These are phyloP conservation scores for Microchrysa polita DNA, from an alignment of 2,888 invertebrate species.

Conservation along the genomic window DNA sequence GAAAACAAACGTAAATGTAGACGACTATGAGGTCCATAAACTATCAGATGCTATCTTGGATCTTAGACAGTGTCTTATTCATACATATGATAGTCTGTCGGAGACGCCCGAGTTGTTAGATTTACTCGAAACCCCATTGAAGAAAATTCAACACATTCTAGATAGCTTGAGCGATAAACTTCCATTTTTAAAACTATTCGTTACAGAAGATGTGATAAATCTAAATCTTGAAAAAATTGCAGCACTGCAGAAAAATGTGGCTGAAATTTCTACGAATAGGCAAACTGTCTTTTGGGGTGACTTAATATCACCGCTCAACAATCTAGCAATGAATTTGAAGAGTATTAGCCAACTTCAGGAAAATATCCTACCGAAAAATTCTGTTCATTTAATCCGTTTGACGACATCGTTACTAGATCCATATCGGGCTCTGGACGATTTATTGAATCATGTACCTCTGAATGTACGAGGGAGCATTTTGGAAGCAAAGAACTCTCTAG, in stretches of 20 bases:
- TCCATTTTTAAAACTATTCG: slow-evolving; percentile 53
- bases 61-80: slow-evolving; percentile 58
- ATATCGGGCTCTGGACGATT: slow-evolving; percentile 43
- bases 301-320: not conserved
- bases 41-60: slow-evolving; percentile 56
- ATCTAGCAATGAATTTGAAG: not conserved
- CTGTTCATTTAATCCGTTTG: slow-evolving; percentile 24
- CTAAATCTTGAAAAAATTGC: not conserved
- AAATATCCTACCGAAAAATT: not conserved
- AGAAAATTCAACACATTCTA: slow-evolving; percentile 31
- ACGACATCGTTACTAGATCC: slow-evolving; percentile 45
- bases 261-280: not conserved
- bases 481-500: slow-evolving; percentile 41
- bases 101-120: slow-evolving; percentile 47
- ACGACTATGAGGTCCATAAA: slow-evolving; percentile 2
- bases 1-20: not conserved
- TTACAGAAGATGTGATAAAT: slow-evolving; percentile 1
- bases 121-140: slow-evolving; percentile 44
- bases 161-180: slow-evolving; percentile 35
- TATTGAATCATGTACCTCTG: slow-evolving; percentile 32
- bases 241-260: not conserved
- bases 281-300: not conserved
- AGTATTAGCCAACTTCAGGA: not conserved
- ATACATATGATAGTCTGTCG: slow-evolving; percentile 57
- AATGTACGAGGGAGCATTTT: slow-evolving; percentile 32